Base-by-base conservation (phyloP, 2,113 vertebrate species). In the Chaenocephalus aceratus region DNA sequence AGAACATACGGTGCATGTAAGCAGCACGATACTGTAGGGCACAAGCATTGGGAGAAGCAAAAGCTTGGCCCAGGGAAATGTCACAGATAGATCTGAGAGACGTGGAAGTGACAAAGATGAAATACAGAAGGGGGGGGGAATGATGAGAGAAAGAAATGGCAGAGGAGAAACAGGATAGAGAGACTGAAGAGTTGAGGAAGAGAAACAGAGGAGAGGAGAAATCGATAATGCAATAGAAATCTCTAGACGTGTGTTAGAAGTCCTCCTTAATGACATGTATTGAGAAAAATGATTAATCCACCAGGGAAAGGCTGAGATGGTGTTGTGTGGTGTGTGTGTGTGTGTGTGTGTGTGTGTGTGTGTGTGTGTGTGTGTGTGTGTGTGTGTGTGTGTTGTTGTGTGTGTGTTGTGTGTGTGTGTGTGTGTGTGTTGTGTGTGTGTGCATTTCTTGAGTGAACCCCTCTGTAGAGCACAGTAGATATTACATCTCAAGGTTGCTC, bases 141-240 rank as follows among this genome's bases (percentile, higher is more conserved):
- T 78, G 82, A 67, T 76, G 80, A 82, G 79, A 63, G 65, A 61
- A 41, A 67, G 71, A 63, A 68, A 62, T 63, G 63, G 61, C 12
- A 44, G 77, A 78, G 72, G 70, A 80, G 74, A 80, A 65, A 71
- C 63, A 63, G 67, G 75, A 71, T 48, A 73, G 60, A 87, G 74
- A 79, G 65, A 84, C 15, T 26, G 70, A 83, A 10, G 44, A 59
- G 79, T 49, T 78, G 71, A 76, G 73, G 76, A 85, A 60, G 23
- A 70, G 80, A 78, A 67, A n/a, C 58, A 75, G 61, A 81, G 77
- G 36, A 85, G 75, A 87, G 77, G 74, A 62, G 64, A 72, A 86
- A 90, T 91, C 84, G 62, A 92, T 92, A 91, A 88, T 86, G 86
- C 85, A 93, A 91, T 91, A 91, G 82, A 92, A 89, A 90, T 89